Conservation (phyloP, 1,140 invertebrate genomes). For the Charaxes varanes region DNA sequence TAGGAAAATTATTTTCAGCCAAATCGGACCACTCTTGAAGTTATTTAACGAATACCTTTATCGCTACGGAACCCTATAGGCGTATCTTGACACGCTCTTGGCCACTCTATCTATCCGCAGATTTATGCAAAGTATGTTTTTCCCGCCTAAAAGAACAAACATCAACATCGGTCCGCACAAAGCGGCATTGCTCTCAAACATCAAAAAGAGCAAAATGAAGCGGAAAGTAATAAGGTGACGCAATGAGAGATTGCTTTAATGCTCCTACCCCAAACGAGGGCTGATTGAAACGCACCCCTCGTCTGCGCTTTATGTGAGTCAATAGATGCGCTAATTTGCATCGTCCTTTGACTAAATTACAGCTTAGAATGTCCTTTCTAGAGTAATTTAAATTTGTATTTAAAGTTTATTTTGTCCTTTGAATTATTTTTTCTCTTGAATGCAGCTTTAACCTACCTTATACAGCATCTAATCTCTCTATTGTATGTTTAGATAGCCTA, state of each 20-base stretch:
- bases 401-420: too few relatives aligned
- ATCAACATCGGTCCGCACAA: constrained; percentile 37
- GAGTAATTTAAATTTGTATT: not conserved
- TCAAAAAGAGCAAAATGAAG: constrained; percentile 66
- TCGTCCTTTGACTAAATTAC: constrained; percentile 50
- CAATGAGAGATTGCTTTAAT: constrained; percentile 67
- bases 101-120: too few relatives aligned
- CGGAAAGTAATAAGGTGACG: constrained; percentile 67
- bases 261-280: constrained; percentile 62
- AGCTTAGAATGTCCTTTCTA: constrained; percentile 25
- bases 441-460: too few relatives aligned
- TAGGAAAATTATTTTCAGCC: too few relatives aligned
- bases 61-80: too few relatives aligned
- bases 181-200: constrained; percentile 54
- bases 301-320: constrained; percentile 53
- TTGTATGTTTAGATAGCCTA: too few relatives aligned
- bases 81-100: too few relatives aligned
- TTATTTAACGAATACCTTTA: too few relatives aligned
- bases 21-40: too few relatives aligned
- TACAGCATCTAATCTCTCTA: too few relatives aligned
- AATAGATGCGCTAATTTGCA: constrained; percentile 71
- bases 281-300: constrained; percentile 63
- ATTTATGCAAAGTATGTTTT: too few relatives aligned
- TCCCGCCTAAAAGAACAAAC: constrained; percentile 22
- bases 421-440: too few relatives aligned